phyloP scores from a whole-genome alignment of 2,888 invertebrate genomes.

The Hemaris fuciformis region DNA sequence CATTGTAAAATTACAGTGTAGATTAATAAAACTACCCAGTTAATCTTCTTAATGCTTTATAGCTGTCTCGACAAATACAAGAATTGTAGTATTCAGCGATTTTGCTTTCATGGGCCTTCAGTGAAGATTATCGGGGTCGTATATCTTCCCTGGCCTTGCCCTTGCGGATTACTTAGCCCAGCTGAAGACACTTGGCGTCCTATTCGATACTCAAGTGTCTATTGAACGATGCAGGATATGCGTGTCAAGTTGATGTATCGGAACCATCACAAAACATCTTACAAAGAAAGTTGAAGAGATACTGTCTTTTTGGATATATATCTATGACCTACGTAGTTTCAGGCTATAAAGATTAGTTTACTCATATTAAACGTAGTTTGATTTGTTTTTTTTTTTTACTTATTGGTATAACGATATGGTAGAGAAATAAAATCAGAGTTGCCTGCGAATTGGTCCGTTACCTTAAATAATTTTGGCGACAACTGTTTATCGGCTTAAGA shows the following conservation, averaged over 20 bases:
- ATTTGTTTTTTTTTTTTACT: too few relatives aligned
- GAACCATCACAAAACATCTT: background rate
- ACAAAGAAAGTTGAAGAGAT: background rate
- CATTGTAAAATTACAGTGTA: too few relatives aligned
- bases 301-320: too few relatives aligned
- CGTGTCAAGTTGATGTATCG: background rate
- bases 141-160: conserved; percentile 49
- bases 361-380: too few relatives aligned
- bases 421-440: too few relatives aligned
- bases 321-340: background rate
- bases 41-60: conserved; percentile 15
- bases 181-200: conserved; percentile 41
- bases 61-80: conserved; percentile 30
- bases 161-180: conserved; percentile 47
- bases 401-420: too few relatives aligned
- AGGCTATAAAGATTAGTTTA: too few relatives aligned
- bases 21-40: background rate
- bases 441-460: background rate
- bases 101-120: conserved; percentile 52
- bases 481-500: background rate
- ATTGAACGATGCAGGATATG: conserved; percentile 12
- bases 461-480: background rate
- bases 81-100: conserved; percentile 49
- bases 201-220: conserved; percentile 18
- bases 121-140: conserved; percentile 60